Conservation (phyloP, 2,888 invertebrate species). For the Erebia palarica region DNA sequence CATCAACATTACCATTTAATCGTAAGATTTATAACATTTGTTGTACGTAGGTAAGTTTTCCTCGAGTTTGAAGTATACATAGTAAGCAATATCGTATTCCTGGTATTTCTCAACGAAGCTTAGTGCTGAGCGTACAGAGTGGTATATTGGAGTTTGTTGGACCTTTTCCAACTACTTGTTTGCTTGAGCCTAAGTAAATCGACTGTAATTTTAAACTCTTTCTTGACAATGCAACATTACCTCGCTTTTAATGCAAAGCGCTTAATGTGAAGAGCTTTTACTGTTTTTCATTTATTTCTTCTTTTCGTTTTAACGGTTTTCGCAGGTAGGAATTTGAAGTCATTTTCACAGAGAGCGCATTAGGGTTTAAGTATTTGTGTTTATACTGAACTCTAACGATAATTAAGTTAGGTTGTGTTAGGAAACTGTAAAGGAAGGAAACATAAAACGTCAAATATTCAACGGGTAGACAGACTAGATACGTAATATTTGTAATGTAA, state of each 20-base stretch:
- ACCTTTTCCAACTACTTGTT: slow-evolving; percentile 27
- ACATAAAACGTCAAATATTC: too few relatives aligned
- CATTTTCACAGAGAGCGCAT: not conserved
- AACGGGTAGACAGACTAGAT: too few relatives aligned
- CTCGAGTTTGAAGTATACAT: slow-evolving; percentile 5
- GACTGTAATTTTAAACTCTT: slow-evolving; percentile 28
- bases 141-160: slow-evolving; percentile 28
- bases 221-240: slow-evolving; percentile 24
- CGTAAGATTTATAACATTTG: not conserved
- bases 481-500: too few relatives aligned
- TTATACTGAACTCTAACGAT: not conserved
- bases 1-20: not conserved
- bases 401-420: not conserved
- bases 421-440: too few relatives aligned
- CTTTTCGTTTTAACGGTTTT: not conserved
- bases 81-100: slow-evolving; percentile 9
- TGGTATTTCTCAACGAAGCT: slow-evolving; percentile 21
- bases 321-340: not conserved
- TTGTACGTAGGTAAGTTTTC: not conserved
- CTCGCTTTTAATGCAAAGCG: slow-evolving; percentile 19
- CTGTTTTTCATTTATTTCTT: slow-evolving; percentile 11
- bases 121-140: slow-evolving; percentile 10
- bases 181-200: slow-evolving; percentile 28
- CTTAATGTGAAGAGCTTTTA: slow-evolving; percentile 17
- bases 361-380: not conserved